These are phyloP conservation scores for Drosophila azteca DNA, from an alignment of 1,140 invertebrate genomes.

Conservation along the genomic window DNA sequence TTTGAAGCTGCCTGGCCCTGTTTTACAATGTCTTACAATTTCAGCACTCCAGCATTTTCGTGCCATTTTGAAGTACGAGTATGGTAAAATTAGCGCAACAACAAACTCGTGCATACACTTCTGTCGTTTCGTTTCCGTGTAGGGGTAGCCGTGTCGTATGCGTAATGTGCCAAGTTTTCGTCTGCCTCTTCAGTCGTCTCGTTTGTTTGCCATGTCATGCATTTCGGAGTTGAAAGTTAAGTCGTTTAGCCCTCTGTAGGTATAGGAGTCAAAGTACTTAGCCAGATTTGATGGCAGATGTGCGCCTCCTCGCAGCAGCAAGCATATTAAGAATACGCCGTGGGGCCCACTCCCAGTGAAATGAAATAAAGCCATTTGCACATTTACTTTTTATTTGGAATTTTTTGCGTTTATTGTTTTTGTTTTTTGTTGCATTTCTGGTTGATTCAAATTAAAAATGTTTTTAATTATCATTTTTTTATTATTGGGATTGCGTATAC, in stretches of 20 bases:
- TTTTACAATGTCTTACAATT: slow-evolving; percentile 46
- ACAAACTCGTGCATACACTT: slow-evolving; percentile 32
- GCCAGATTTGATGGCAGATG: slow-evolving; percentile 57
- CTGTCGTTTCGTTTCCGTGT: slow-evolving; percentile 6
- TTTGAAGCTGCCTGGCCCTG: slow-evolving; percentile 28
- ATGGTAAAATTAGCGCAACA: slow-evolving; percentile 70
- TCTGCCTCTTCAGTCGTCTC: neutral
- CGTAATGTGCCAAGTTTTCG: slow-evolving; percentile 52
- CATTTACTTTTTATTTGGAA: slow-evolving; percentile 3
- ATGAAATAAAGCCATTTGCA: neutral
- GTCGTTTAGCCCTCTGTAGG: slow-evolving; percentile 53
- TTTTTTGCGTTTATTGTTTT: slow-evolving; percentile 38
- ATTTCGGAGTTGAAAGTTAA: slow-evolving; percentile 54
- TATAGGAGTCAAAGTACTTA: slow-evolving; percentile 39
- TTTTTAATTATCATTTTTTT: slow-evolving; percentile 61
- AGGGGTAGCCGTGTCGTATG: slow-evolving; percentile 57
- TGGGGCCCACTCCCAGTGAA: slow-evolving; percentile 4
- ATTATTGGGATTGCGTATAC: slow-evolving; percentile 14
- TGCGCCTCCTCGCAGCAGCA: slow-evolving; percentile 17
- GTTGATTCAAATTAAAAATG: slow-evolving; percentile 65
- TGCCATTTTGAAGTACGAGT: slow-evolving; percentile 42
- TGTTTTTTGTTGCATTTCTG: slow-evolving; percentile 56
- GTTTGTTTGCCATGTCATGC: slow-evolving; percentile 25
- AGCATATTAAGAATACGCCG: slow-evolving; percentile 69
- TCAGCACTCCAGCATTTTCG: slow-evolving; percentile 7